Conservation (phyloP, 2,113 vertebrate genomes). For the Callipepla squamata region DNA sequence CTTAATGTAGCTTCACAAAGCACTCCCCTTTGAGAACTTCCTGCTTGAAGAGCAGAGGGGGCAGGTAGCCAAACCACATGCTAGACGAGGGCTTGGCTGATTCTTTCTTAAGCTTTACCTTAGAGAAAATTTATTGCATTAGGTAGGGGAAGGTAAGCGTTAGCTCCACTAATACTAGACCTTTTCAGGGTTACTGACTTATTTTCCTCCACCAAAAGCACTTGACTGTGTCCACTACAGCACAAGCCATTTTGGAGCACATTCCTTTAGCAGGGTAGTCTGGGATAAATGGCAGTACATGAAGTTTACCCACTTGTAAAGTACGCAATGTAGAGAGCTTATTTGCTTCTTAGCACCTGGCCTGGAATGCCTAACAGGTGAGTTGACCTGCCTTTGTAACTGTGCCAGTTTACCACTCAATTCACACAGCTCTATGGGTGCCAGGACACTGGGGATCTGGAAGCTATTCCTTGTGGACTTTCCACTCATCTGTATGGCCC, state of each 20-base stretch:
- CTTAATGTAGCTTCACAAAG: slow-evolving; percentile 14
- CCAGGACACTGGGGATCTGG: not conserved
- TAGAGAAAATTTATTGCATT: not conserved
- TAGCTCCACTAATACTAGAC: not conserved
- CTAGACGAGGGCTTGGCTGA: slow-evolving; percentile 23
- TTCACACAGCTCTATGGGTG: not conserved
- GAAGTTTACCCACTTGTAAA: not conserved
- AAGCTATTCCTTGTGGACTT: not conserved
- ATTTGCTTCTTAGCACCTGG: not conserved
- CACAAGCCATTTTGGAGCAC: not conserved
- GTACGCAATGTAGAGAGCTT: not conserved
- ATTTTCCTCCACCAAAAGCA: not conserved
- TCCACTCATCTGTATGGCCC: accelerated
- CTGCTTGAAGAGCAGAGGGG: slow-evolving; percentile 15
- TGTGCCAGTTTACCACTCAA: not conserved
- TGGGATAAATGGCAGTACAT: not conserved
- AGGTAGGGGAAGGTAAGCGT: not conserved
- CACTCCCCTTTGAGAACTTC: slow-evolving; percentile 39
- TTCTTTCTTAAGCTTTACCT: not conserved
- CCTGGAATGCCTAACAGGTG: not conserved
- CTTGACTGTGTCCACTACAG: not conserved
- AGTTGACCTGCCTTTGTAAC: slow-evolving; percentile 4
- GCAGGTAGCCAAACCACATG: slow-evolving; percentile 39
- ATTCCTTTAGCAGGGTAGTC: not conserved
- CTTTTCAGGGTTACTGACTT: not conserved